Evolutionary conservation across 2,113 vertebrate genomes (phyloP).

Genomic region (Chlamydotis undulata): DNA sequence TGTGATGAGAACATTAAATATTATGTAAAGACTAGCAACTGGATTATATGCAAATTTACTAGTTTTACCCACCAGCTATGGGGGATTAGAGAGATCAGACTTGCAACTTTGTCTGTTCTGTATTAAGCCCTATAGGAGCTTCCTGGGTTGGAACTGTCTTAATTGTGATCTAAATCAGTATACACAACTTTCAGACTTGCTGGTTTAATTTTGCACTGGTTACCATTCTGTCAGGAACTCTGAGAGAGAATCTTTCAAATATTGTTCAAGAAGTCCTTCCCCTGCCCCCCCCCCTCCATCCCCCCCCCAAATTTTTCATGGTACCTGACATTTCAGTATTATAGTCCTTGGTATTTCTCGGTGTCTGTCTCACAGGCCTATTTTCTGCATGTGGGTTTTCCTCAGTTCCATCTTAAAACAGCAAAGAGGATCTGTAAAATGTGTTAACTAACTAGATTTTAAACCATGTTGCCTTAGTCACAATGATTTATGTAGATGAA

Average conservation of each 20-base stretch:
- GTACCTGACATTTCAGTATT: not conserved
- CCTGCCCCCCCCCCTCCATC: too few species aligned
- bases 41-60: not conserved
- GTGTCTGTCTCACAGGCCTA: not conserved
- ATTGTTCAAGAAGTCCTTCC: not conserved
- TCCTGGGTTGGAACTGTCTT: not conserved
- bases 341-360: not conserved
- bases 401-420: not conserved
- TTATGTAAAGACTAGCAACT: not conserved
- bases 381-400: not conserved
- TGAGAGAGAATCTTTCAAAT: not conserved
- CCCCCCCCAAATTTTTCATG: not conserved
- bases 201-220: not conserved
- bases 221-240: not conserved
- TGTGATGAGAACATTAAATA: not conserved
- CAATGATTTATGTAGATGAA: not conserved
- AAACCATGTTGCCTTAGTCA: not conserved
- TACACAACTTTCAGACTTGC: not conserved
- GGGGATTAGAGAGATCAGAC: not conserved
- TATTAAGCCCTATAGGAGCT: not conserved
- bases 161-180: not conserved
- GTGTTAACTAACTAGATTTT: not conserved
- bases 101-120: not conserved
- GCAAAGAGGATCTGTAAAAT: not conserved
- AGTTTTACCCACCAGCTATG: not conserved